Evolutionary conservation across 2,888 invertebrate genomes (phyloP).

Genomic region (Luperina testacea): DNA sequence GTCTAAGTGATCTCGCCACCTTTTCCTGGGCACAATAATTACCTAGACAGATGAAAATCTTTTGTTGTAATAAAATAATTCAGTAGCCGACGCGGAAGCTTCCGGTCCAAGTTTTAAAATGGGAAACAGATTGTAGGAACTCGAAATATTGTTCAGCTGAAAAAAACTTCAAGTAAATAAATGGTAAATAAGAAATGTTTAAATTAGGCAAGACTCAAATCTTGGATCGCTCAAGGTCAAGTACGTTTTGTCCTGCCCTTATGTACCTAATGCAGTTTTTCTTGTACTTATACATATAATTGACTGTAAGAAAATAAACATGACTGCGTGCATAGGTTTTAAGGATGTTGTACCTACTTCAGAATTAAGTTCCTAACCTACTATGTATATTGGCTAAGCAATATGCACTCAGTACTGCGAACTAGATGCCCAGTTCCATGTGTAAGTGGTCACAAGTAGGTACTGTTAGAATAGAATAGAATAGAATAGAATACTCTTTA

Average conservation of each 20-base stretch:
- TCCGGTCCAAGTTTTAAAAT: not conserved
- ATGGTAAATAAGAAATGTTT: not conserved
- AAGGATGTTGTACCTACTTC: conserved; percentile 1
- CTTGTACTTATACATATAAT: not conserved
- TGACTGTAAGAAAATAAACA: conserved; percentile 4
- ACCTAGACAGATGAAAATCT: not conserved
- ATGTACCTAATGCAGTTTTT: not conserved
- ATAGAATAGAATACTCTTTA: too few relatives aligned
- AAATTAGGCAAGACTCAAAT: not conserved
- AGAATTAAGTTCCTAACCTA: conserved; percentile 8
- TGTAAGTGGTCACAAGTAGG: not conserved
- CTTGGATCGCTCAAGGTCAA: not conserved
- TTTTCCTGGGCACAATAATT: too few relatives aligned
- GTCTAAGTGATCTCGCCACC: too few relatives aligned
- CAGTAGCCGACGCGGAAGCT: not conserved
- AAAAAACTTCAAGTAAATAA: not conserved
- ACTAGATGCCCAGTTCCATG: not conserved
- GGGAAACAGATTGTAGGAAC: not conserved
- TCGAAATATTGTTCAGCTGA: not conserved
- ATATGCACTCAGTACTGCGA: not conserved
- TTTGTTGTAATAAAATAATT: not conserved
- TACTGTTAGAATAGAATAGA: too few relatives aligned
- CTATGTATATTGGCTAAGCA: conserved; percentile 15
- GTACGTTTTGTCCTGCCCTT: not conserved
- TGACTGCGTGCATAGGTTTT: not conserved